Conservation (phyloP, 2,888 invertebrate species). For the Chymomyza caudatula region DNA sequence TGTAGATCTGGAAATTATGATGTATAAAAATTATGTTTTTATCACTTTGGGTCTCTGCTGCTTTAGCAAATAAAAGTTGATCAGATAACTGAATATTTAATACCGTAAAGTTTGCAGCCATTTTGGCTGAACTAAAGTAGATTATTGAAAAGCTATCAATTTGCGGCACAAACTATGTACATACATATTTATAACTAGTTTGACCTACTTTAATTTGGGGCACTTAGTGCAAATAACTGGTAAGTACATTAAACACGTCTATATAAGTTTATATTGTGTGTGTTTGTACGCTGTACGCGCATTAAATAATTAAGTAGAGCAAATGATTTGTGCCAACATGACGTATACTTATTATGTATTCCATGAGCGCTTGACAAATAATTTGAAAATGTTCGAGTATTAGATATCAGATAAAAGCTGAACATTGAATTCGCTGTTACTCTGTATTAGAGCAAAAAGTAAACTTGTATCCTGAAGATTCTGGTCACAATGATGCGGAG, state of each 20-base stretch:
- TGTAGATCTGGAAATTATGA: slow-evolving; percentile 69
- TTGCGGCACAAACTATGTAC: not conserved
- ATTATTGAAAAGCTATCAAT: not conserved
- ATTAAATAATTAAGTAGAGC: not conserved
- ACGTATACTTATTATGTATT: not conserved
- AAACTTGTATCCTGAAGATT: no score
- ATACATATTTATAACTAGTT: not conserved
- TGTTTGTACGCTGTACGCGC: not conserved
- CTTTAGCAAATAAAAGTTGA: not conserved
- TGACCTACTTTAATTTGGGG: not conserved
- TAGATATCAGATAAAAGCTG: not conserved
- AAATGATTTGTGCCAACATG: not conserved
- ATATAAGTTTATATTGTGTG: not conserved
- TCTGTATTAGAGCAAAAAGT: no score
- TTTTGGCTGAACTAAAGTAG: not conserved
- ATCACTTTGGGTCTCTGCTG: not conserved
- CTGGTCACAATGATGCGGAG: no score
- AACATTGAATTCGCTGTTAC: not conserved
- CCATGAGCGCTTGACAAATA: not conserved
- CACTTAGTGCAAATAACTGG: no score
- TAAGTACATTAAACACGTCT: not conserved
- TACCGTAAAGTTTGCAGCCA: not conserved
- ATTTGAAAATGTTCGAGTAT: not conserved
- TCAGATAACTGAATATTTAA: no score
- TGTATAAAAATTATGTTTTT: slow-evolving; percentile 27